Conservation (phyloP, 2,113 vertebrate genomes). For the Oenanthe oenanthe region DNA sequence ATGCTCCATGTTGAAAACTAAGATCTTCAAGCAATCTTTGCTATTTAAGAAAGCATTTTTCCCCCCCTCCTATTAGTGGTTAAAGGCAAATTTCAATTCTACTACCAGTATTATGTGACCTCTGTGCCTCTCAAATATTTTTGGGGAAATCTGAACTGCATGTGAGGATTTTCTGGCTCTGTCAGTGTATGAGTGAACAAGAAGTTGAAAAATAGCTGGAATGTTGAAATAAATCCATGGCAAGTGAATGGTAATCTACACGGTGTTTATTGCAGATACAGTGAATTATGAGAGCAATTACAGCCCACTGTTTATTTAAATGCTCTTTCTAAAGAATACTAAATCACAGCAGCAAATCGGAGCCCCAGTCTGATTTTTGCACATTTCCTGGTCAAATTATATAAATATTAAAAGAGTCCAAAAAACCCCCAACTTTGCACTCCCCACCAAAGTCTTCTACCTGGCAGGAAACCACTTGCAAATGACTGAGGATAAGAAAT, state of each 20-base stretch:
- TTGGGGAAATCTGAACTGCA: not conserved
- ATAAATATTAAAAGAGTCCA: slow-evolving; percentile 7
- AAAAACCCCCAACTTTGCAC: not conserved
- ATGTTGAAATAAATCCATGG: slow-evolving; percentile 37
- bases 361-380: not conserved
- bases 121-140: not conserved
- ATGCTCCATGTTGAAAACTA: not conserved
- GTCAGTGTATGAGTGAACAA: not conserved
- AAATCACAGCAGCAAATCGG: not conserved
- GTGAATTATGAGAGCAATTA: not conserved
- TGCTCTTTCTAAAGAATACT: not conserved
- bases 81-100: not conserved
- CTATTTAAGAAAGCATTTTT: not conserved
- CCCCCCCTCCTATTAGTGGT: not conserved
- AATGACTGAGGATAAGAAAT: not conserved
- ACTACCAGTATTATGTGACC: not conserved
- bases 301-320: not conserved
- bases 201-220: not conserved
- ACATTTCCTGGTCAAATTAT: not conserved
- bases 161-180: not conserved
- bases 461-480: not conserved
- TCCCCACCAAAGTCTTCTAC: not conserved
- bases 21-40: not conserved
- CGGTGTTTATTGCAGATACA: slow-evolving; percentile 62
- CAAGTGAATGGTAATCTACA: not conserved